A percentile compares a stretch with the other conserved stretches of the same genome.
phyloP scores from a whole-genome alignment of 1,140 invertebrate species.

The Cydia strobilella region DNA sequence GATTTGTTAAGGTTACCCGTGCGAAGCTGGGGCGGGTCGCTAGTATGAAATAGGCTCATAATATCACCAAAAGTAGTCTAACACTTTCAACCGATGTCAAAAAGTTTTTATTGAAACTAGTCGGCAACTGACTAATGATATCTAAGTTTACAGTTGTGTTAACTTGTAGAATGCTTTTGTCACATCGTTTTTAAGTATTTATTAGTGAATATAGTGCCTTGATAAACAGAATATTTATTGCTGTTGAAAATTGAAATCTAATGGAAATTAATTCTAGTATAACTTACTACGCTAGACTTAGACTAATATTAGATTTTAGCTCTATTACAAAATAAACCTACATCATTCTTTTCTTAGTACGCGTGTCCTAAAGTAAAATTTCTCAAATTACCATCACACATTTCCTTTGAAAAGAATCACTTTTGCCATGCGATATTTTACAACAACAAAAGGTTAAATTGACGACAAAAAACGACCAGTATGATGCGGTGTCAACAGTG shows the following conservation, averaged over 20 bases:
- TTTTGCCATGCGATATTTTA: constrained; percentile 64
- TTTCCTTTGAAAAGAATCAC: constrained; percentile 24
- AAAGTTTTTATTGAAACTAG: neutral
- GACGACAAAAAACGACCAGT: constrained; percentile 73
- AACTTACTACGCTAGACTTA: too few relatives aligned
- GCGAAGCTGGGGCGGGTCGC: too few relatives aligned
- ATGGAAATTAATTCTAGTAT: too few relatives aligned
- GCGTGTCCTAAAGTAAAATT: neutral
- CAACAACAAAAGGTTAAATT: constrained; percentile 69
- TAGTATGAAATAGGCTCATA: neutral
- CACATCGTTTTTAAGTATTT: too few relatives aligned
- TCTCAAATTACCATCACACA: neutral
- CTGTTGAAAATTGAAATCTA: too few relatives aligned
- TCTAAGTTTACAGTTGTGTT: neutral
- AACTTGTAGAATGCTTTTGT: neutral
- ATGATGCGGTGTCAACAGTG: constrained; percentile 74
- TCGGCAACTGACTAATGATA: constrained; percentile 17
- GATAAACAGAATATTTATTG: neutral
- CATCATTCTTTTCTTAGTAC: neutral
- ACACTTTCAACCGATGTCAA: constrained; percentile 3
- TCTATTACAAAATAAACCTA: neutral
- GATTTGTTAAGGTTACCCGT: too few relatives aligned
- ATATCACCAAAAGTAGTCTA: neutral
- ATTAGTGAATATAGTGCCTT: neutral
- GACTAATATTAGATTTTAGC: too few relatives aligned